These are phyloP conservation scores for Grammomys dolichurus DNA, from an alignment of 2,113 vertebrate species.

Conservation along the genomic window DNA sequence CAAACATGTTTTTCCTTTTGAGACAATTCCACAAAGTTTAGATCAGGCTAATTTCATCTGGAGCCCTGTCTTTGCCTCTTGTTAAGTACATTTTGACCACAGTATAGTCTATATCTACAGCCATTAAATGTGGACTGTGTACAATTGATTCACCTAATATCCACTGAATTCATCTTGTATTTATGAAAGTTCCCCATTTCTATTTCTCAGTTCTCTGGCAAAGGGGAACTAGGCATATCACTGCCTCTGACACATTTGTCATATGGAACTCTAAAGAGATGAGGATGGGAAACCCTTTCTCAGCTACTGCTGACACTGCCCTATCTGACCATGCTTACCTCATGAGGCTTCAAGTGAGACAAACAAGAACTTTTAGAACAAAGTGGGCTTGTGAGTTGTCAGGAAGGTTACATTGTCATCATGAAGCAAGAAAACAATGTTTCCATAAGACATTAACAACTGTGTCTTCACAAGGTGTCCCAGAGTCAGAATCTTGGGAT, in stretches of 20 bases:
- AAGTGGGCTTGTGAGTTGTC: background rate
- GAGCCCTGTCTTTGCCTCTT: background rate
- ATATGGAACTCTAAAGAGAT: background rate
- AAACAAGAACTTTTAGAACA: background rate
- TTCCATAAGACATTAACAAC: too few species aligned
- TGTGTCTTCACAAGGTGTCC: too few species aligned
- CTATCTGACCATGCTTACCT: background rate
- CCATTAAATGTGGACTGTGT: background rate
- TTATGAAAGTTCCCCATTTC: background rate
- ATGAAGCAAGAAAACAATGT: too few species aligned
- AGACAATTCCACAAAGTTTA: background rate
- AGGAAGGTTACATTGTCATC: background rate
- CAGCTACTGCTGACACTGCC: background rate
- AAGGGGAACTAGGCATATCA: background rate
- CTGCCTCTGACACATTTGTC: background rate
- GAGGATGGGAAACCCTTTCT: background rate
- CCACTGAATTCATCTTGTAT: background rate
- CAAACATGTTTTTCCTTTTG: background rate
- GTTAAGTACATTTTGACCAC: background rate
- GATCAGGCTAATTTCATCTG: background rate
- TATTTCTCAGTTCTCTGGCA: background rate
- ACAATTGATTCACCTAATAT: background rate
- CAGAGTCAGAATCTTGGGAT: too few species aligned
- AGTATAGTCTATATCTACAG: background rate
- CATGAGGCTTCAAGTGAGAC: background rate